These are phyloP conservation scores for Noctua comes DNA, from an alignment of 2,888 invertebrate genomes.

Conservation along the genomic window DNA sequence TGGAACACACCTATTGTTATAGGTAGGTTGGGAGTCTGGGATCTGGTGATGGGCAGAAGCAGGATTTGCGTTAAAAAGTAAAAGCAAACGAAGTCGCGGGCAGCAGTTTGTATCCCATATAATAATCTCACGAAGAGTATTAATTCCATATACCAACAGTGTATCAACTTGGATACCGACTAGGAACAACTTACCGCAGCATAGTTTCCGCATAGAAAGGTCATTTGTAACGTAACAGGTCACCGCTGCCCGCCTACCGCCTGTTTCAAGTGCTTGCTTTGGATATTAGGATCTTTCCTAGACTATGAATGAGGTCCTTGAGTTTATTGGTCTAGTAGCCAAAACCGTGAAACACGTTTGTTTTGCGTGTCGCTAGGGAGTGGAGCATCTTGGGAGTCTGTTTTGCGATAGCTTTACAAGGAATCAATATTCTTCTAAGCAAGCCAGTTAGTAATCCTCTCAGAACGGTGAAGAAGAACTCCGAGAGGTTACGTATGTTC, in stretches of 20 bases:
- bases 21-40: no score
- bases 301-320: neutral
- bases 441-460: neutral
- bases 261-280: neutral
- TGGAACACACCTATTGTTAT: no score
- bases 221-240: constrained; percentile 46
- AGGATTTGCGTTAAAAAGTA: neutral
- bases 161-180: neutral
- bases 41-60: neutral
- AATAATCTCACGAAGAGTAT: neutral
- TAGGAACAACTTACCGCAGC: constrained; percentile 20
- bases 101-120: neutral
- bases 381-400: neutral
- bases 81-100: neutral
- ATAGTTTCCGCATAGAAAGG: constrained; percentile 52
- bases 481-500: neutral
- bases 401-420: neutral
- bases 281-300: no score
- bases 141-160: neutral
- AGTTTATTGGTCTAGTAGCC: neutral
- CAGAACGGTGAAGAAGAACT: neutral
- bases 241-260: neutral
- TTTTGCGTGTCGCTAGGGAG: neutral
- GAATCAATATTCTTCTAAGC: neutral
- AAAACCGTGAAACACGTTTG: neutral